Conservation (phyloP, 92 coral and sea anemone genomes). For the Ricordea florida region DNA sequence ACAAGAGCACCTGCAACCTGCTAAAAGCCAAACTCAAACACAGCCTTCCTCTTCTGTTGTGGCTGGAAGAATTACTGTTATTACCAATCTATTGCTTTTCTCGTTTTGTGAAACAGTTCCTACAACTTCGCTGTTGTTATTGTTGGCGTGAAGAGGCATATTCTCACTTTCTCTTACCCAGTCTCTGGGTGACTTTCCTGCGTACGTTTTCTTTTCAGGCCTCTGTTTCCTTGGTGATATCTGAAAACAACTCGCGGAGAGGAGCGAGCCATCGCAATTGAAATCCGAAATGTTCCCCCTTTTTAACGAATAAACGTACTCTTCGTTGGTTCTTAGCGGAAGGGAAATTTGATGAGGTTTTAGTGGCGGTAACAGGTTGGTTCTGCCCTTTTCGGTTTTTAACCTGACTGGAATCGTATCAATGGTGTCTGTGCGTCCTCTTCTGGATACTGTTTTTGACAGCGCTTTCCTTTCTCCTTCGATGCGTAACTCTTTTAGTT, state of each 20-base stretch:
- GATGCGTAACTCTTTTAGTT: slow-evolving; percentile 1
- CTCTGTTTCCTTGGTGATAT: slow-evolving; percentile 12
- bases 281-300: not conserved
- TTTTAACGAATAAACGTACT: not conserved
- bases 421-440: not conserved
- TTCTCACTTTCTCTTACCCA: not conserved
- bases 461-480: not conserved
- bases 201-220: not conserved
- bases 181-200: not conserved
- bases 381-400: not conserved
- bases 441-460: not conserved
- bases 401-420: not conserved
- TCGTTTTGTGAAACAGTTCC: no score
- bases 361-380: slow-evolving; percentile 1
- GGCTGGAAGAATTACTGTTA: no score
- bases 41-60: no score
- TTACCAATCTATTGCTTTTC: no score
- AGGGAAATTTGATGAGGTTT: not conserved
- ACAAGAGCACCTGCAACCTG: no score
- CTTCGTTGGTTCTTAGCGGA: no score
- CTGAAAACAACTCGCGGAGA: not conserved
- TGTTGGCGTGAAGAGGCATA: no score
- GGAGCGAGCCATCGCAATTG: not conserved
- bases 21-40: no score
- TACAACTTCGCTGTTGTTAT: no score